phyloP scores from a whole-genome alignment of 2,113 vertebrate species.

The Austrofundulus limnaeus region DNA sequence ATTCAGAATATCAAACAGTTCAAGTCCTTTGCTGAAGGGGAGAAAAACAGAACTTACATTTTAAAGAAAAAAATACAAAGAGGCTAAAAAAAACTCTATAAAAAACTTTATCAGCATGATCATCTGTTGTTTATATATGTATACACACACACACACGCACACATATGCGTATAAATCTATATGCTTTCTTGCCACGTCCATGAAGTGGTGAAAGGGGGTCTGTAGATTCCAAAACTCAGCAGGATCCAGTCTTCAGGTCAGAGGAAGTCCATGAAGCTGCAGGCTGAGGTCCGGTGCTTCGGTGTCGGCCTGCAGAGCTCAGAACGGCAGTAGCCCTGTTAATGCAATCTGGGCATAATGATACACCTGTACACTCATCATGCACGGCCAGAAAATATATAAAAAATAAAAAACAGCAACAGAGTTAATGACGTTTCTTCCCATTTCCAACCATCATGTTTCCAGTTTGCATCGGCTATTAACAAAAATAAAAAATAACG shows the following conservation, averaged over 20 bases:
- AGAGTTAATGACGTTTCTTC: not conserved
- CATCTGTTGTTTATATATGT: slow-evolving; percentile 60
- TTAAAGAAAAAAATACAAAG: slow-evolving; percentile 48
- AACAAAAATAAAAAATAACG: slow-evolving; percentile 48
- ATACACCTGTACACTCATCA: slow-evolving; percentile 79
- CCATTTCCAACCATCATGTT: slow-evolving; percentile 7
- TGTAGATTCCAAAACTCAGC: slow-evolving; percentile 25
- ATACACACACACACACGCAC: slow-evolving; percentile 7
- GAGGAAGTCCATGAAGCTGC: slow-evolving; percentile 47
- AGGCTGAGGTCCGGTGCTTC: slow-evolving; percentile 50
- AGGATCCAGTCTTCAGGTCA: slow-evolving; percentile 26
- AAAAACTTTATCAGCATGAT: slow-evolving; percentile 65
- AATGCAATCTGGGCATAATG: slow-evolving; percentile 69
- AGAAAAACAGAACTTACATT: slow-evolving; percentile 65
- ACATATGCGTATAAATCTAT: slow-evolving; percentile 33
- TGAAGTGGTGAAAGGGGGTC: slow-evolving; percentile 46
- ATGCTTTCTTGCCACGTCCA: slow-evolving; percentile 67
- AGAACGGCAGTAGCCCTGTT: slow-evolving; percentile 51
- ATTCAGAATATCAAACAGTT: slow-evolving; percentile 71
- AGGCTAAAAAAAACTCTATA: slow-evolving; percentile 67
- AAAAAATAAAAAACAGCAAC: slow-evolving; percentile 25
- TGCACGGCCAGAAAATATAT: slow-evolving; percentile 73
- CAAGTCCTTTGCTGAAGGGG: slow-evolving; percentile 61
- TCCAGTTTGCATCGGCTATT: slow-evolving; percentile 57
- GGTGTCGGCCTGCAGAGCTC: slow-evolving; percentile 45